Conservation (phyloP, 2,888 invertebrate species). For the Drosophila suboccidentalis region DNA sequence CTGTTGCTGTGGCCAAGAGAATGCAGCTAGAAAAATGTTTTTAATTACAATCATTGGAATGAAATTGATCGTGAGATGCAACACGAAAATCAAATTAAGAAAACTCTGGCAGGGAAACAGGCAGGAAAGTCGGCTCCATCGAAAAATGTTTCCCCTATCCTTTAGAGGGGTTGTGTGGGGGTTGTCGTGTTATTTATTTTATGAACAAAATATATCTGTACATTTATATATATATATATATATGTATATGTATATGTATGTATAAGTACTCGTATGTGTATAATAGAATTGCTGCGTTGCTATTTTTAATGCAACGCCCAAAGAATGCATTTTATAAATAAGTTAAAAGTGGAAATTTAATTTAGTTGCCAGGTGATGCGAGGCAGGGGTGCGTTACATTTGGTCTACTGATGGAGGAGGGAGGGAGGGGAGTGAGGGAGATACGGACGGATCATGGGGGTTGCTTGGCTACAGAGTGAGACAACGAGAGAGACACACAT, state of each 20-base stretch:
- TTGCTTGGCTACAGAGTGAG: constrained; percentile 16
- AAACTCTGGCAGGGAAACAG: constrained; percentile 35
- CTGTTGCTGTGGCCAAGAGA: constrained; percentile 2
- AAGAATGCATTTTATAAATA: constrained; percentile 67
- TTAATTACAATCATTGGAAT: constrained; percentile 76
- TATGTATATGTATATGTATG: neutral
- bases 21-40: constrained; percentile 58
- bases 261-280: constrained; percentile 9
- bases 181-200: constrained; percentile 48
- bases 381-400: constrained; percentile 19
- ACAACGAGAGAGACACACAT: neutral
- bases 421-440: neutral
- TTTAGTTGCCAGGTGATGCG: constrained; percentile 51
- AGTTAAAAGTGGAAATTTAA: constrained; percentile 53
- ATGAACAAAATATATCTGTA: constrained; percentile 25
- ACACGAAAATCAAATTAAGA: constrained; percentile 76
- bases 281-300: constrained; percentile 35
- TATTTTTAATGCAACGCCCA: constrained; percentile 50
- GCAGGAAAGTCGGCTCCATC: constrained; percentile 1
- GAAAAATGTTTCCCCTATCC: constrained; percentile 11
- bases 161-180: neutral
- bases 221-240: neutral
- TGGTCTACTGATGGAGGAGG: neutral
- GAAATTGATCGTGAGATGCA: constrained; percentile 75
- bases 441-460: constrained; percentile 4